Percentiles rank a stretch among this genome's conserved stretches.
Conservation (phyloP, 2,113 vertebrate species). For the Mustela nigripes region DNA sequence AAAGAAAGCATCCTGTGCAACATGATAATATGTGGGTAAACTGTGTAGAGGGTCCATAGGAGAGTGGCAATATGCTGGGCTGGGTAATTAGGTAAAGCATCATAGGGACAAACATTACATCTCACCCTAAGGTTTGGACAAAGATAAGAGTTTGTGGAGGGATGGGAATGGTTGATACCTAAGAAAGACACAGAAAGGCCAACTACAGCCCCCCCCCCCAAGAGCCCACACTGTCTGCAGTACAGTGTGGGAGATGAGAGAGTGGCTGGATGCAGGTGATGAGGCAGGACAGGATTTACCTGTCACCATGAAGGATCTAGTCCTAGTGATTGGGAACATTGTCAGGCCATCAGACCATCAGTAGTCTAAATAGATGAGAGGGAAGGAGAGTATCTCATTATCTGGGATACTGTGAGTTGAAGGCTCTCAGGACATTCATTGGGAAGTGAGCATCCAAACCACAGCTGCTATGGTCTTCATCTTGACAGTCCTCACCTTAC, state of each 20-base stretch:
- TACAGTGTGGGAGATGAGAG: not conserved
- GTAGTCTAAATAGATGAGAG: not conserved
- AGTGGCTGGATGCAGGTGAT: not conserved
- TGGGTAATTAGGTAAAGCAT: not conserved
- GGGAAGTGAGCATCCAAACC: not conserved
- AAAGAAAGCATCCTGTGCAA: not conserved
- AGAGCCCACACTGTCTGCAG: not conserved
- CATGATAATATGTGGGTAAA: too few relatives aligned
- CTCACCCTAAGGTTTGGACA: not conserved
- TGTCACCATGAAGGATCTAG: not conserved
- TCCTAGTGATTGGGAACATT: not conserved
- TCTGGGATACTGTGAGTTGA: not conserved
- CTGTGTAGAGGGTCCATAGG: not conserved
- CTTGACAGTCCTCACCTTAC: not conserved
- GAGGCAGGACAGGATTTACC: not conserved
- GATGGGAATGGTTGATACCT: not conserved
- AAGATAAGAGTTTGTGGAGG: not conserved
- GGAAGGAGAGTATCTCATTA: not conserved
- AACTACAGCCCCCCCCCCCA: not conserved
- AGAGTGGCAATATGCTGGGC: rapidly evolving
- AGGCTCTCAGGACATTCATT: too few relatives aligned
- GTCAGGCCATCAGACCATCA: not conserved
- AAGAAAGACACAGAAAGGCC: not conserved
- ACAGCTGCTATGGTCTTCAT: not conserved
- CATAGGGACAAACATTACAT: not conserved